Conservation (phyloP, 23 tunicate genomes). For the Clavelina lepadiformis region DNA sequence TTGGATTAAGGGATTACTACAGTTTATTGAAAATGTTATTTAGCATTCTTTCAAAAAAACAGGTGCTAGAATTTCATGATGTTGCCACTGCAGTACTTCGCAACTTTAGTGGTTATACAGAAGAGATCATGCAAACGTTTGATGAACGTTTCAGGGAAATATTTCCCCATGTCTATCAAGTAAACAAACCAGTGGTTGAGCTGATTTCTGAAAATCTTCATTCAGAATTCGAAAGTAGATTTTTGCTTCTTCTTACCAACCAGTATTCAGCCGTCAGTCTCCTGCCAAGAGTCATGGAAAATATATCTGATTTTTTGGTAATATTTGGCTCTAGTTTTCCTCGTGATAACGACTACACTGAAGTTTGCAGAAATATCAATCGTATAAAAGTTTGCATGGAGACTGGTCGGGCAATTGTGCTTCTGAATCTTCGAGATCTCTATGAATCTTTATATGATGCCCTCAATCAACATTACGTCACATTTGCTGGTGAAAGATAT, state of each 20-base stretch:
- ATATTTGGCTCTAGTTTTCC: conserved; percentile 74
- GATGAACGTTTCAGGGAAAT: conserved; percentile 6
- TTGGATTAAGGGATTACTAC: conserved; percentile 57
- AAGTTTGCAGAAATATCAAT: conserved; percentile 57
- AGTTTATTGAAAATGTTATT: conserved; percentile 36
- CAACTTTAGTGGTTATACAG: conserved; percentile 40
- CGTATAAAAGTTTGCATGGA: conserved; percentile 62
- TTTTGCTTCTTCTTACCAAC: conserved; percentile 42
- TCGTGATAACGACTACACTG: conserved; percentile 49
- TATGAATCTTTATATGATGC: conserved; percentile 75
- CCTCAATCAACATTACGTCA: conserved; percentile 67
- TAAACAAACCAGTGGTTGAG: neutral
- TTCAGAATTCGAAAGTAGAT: conserved; percentile 34
- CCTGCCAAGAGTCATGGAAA: conserved; percentile 18
- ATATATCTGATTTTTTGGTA: conserved; percentile 20
- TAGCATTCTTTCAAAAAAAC: neutral
- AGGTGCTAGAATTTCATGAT: conserved; percentile 2
- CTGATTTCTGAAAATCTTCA: conserved; percentile 26
- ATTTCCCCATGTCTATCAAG: neutral
- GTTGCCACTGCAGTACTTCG: conserved; percentile 25
- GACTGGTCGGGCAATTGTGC: conserved; percentile 48
- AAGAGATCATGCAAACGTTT: conserved; percentile 1
- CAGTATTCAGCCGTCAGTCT: conserved; percentile 47
- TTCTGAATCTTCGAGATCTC: conserved; percentile 54
- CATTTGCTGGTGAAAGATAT: conserved; percentile 48